Percentiles rank a stretch among this genome's conserved stretches.
These are phyloP conservation scores for Drosophila paulistorum DNA, from an alignment of 1,140 invertebrate genomes.

Conservation along the genomic window DNA sequence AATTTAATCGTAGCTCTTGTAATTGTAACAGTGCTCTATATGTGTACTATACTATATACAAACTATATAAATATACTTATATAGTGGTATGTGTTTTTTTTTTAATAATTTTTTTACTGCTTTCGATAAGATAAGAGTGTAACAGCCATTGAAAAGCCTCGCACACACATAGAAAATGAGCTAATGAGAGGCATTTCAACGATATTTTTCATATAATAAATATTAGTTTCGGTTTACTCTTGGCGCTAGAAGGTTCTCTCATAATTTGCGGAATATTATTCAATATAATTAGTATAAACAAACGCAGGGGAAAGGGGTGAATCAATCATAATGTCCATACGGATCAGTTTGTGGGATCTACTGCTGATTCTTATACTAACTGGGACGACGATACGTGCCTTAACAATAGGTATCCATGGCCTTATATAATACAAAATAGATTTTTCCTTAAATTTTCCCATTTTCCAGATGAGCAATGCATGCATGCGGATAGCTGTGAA, in stretches of 20 bases:
- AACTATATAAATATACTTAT: neutral
- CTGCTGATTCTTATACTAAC: slow-evolving; percentile 5
- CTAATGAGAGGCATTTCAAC: slow-evolving; percentile 31
- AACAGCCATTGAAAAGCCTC: neutral
- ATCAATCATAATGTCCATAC: slow-evolving; percentile 36
- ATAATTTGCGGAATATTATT: slow-evolving; percentile 24
- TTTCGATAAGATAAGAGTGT: slow-evolving; percentile 52
- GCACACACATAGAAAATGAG: neutral
- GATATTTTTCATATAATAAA: slow-evolving; percentile 33
- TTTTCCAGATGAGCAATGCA: slow-evolving; percentile 63
- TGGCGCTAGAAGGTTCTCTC: slow-evolving; percentile 46
- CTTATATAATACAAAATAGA: slow-evolving; percentile 22
- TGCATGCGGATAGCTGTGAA: slow-evolving; percentile 74
- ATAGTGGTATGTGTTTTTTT: neutral
- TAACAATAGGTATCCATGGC: slow-evolving; percentile 43
- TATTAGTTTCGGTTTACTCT: slow-evolving; percentile 64
- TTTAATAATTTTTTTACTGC: slow-evolving; percentile 16
- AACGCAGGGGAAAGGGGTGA: neutral
- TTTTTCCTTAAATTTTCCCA: neutral
- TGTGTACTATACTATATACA: slow-evolving; percentile 5
- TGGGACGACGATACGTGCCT: neutral
- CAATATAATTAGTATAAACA: too few relatives aligned
- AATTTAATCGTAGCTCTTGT: neutral
- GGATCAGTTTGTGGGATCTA: neutral
- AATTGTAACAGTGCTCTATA: slow-evolving; percentile 9